Evolutionary conservation across 2,888 invertebrate genomes (phyloP).

Genomic region (Dryocosmus kuriphilus): DNA sequence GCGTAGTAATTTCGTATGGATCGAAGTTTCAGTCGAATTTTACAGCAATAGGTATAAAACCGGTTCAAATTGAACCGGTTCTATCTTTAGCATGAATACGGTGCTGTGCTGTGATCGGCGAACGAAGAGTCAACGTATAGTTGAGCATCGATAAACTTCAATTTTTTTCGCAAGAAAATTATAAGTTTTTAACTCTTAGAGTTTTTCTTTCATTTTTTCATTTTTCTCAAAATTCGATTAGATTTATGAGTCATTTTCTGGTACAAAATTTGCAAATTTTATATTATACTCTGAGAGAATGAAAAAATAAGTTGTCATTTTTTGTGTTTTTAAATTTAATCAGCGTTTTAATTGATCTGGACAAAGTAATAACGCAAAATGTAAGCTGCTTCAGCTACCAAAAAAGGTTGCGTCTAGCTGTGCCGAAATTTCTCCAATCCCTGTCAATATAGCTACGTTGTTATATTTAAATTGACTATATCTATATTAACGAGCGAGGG

Average conservation of each 20-base stretch:
- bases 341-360: too few relatives aligned
- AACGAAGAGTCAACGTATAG: constrained; percentile 3
- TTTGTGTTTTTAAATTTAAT: too few relatives aligned
- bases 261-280: neutral
- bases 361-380: too few relatives aligned
- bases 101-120: constrained; percentile 10
- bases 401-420: too few relatives aligned
- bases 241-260: neutral
- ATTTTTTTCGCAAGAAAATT: neutral
- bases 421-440: too few relatives aligned
- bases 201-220: constrained; percentile 33
- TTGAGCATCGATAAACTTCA: constrained; percentile 19
- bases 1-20: neutral
- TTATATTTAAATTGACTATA: too few relatives aligned
- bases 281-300: too few relatives aligned
- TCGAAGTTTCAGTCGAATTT: constrained; percentile 24
- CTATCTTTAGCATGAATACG: constrained; percentile 31
- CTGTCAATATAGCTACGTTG: too few relatives aligned
- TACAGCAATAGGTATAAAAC: constrained; percentile 8
- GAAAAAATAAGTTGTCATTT: too few relatives aligned
- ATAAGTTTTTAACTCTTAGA: neutral
- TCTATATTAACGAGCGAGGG: too few relatives aligned
- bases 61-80: constrained; percentile 38
- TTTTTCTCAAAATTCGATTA: neutral
- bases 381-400: too few relatives aligned